Conservation (phyloP, 92 coral and sea anemone genomes). For the Porites cylindrica region DNA sequence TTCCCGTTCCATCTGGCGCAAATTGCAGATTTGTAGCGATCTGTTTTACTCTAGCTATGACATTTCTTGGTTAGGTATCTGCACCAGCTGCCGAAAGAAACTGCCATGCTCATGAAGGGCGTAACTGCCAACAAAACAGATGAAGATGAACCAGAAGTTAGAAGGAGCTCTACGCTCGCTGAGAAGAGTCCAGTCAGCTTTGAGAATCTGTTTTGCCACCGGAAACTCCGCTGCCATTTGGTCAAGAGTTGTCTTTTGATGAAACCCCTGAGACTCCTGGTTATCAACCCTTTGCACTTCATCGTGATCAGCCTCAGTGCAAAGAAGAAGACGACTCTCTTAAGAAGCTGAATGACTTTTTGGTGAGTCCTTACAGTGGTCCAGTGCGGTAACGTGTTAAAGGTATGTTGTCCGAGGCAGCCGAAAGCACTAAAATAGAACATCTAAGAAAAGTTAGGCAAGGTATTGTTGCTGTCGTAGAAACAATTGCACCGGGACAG, state of each 20-base stretch:
- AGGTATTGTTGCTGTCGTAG: too few relatives aligned
- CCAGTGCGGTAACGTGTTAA: constrained; percentile 57
- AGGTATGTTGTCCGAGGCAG: too few relatives aligned
- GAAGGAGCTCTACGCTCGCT: constrained; percentile 46
- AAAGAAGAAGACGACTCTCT: constrained; percentile 36
- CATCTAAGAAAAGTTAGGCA: not conserved
- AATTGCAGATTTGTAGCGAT: constrained; percentile 35
- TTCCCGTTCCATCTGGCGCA: constrained; percentile 22
- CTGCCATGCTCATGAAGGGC: constrained; percentile 26
- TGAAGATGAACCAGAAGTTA: constrained; percentile 24
- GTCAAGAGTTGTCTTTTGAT: constrained; percentile 25
- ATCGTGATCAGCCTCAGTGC: constrained; percentile 13
- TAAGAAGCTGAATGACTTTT: constrained; percentile 38
- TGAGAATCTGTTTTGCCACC: constrained; percentile 35
- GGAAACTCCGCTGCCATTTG: constrained; percentile 38
- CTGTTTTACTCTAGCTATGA: constrained; percentile 14
- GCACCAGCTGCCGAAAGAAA: constrained; percentile 56
- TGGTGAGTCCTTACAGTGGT: not conserved
- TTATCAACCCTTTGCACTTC: constrained; percentile 42
- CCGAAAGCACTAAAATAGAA: constrained; percentile 52
- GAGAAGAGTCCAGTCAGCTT: constrained; percentile 24
- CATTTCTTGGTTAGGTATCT: constrained; percentile 43
- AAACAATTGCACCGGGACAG: too few relatives aligned
- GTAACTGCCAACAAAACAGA: constrained; percentile 17
- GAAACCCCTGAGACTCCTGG: constrained; percentile 57